Base-by-base conservation (phyloP, 2,113 vertebrate species). In the Cheirogaleus medius region DNA sequence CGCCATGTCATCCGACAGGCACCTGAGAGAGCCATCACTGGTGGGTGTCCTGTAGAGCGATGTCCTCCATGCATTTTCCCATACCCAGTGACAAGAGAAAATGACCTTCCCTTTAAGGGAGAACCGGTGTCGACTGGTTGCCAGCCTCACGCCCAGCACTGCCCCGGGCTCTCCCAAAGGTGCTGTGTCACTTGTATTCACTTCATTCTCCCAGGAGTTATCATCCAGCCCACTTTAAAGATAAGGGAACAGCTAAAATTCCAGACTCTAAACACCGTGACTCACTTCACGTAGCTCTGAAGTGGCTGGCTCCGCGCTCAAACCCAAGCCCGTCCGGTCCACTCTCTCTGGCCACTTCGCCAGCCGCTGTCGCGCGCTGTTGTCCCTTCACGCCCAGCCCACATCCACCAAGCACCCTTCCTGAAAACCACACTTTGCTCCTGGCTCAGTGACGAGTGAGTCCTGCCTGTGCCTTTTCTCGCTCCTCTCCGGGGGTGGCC, bases 311-410 rank as follows among this genome's bases (percentile, higher is more conserved):
- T 47, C n/a, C 0, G 9, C 0, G 8, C 21, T 27, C 37, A 32
- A 10, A 25, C 27, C 27, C 3, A 4, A 42, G 63, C 27, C 29
- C 68, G 14, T 39, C 37, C 85, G 12, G 15, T 0, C 20, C 29
- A 54, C 1, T 0, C 17, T 37, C 7, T 21, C 77, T 60, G 27
- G 25, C n/a, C 12, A 25, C 66, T 1, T 42, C 5, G 1, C 25
- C n/a, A 11, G 32, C 34, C 27, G 2, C 32, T 8, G 0, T 15
- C 3, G 10, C 0, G 13, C 1, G 0, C 2, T 8, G 34, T 32
- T 4, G 25, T 68, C 20, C 64, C 68, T 32, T 42, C 11, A 1
- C 0, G 0, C 13, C 3, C 34, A n/a, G 27, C 32, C 47, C 76
- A 23, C 42, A 0, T 1, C 15, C 17, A 6, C 13, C 11, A 6